Percentiles rank a stretch among this genome's conserved stretches.
These are phyloP conservation scores for Chaetodon auriga DNA, from an alignment of 2,113 vertebrate genomes.

Conservation along the genomic window DNA sequence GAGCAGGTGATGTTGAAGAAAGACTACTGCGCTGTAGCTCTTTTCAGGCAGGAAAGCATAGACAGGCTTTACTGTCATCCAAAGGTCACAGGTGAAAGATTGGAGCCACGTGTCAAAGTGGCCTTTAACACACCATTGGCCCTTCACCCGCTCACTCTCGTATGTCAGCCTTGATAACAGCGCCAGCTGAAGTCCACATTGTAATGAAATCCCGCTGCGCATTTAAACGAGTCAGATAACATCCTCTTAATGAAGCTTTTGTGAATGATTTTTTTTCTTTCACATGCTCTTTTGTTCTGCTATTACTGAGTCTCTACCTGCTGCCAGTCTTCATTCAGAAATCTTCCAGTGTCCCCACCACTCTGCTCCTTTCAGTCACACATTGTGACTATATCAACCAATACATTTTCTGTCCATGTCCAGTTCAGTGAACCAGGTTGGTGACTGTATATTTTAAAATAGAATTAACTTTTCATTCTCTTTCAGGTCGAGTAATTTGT, in stretches of 20 bases:
- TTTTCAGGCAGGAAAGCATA: neutral
- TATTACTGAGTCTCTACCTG: neutral
- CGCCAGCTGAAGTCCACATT: neutral
- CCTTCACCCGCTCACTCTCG: slow-evolving; percentile 22
- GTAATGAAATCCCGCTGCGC: slow-evolving; percentile 2
- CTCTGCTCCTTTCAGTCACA: neutral
- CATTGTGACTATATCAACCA: neutral
- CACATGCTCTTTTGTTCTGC: neutral
- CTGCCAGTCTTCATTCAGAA: slow-evolving; percentile 3
- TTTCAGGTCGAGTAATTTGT: neutral
- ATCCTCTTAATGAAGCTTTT: slow-evolving; percentile 1
- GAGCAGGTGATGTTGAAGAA: neutral
- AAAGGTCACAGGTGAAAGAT: slow-evolving; percentile 48
- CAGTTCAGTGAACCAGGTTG: neutral
- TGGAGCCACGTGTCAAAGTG: slow-evolving; percentile 17
- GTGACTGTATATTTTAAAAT: neutral
- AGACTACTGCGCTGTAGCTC: neutral
- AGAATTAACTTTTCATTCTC: neutral
- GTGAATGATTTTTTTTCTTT: neutral
- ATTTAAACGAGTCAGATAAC: slow-evolving; percentile 19
- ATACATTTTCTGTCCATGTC: neutral
- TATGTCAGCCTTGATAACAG: slow-evolving; percentile 14
- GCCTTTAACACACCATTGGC: slow-evolving; percentile 33
- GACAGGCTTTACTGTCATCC: slow-evolving; percentile 22
- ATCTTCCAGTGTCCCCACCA: neutral